These are phyloP conservation scores for Dryobota labecula DNA, from an alignment of 2,888 invertebrate species.

Conservation along the genomic window DNA sequence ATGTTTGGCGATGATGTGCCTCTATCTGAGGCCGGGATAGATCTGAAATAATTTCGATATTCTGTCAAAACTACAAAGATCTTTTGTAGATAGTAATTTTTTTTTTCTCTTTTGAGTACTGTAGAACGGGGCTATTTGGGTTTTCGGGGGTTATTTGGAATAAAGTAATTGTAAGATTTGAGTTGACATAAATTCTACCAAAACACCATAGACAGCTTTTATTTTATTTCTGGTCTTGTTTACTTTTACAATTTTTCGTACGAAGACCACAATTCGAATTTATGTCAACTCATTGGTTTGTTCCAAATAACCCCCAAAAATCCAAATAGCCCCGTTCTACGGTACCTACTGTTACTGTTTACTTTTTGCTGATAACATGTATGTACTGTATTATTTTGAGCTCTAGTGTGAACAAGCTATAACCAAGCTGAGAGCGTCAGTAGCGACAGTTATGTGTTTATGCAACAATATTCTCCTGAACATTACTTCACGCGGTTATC, in stretches of 20 bases:
- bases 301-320: no score
- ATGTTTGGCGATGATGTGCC: not conserved
- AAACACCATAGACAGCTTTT: no score
- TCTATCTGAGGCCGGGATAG: not conserved
- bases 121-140: no score
- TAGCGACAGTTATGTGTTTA: conserved; percentile 40
- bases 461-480: conserved; percentile 35
- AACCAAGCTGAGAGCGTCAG: not conserved
- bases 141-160: no score
- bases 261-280: no score
- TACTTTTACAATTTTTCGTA: no score
- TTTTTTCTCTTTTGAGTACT: not conserved
- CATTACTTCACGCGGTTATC: conserved; percentile 44
- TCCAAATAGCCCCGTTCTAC: no score
- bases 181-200: no score
- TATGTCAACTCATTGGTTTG: no score
- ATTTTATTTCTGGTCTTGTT: no score
- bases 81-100: not conserved
- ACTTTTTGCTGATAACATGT: not conserved
- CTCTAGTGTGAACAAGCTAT: not conserved
- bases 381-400: not conserved
- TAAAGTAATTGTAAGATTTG: no score
- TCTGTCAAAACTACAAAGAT: not conserved
- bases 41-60: not conserved
- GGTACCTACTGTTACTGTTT: no score